phyloP scores from a whole-genome alignment of 2,888 invertebrate genomes.

The Drosophila suboccidentalis region DNA sequence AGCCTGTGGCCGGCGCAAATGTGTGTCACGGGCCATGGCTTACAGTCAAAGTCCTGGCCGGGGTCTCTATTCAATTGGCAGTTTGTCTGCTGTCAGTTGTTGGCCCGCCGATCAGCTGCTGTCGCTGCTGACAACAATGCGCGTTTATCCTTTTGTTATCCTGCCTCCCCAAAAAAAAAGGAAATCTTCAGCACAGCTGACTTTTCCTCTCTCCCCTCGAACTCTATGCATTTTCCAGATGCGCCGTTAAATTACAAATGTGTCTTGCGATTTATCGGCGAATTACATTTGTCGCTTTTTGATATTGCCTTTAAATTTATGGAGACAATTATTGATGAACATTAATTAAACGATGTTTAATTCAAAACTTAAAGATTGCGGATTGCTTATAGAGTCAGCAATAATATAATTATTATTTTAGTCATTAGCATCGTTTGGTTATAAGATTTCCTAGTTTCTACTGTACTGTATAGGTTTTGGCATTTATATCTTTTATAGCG shows the following conservation, averaged over 20 bases:
- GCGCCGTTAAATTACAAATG: conserved; percentile 31
- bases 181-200: conserved; percentile 28
- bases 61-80: conserved; percentile 48
- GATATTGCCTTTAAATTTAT: neutral
- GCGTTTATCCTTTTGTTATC: conserved; percentile 38
- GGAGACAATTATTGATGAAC: neutral
- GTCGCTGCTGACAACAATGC: conserved; percentile 58
- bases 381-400: neutral
- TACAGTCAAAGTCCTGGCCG: neutral
- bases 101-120: conserved; percentile 71
- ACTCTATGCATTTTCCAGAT: conserved; percentile 50
- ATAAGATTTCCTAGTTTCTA: neutral
- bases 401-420: neutral
- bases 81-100: conserved; percentile 30
- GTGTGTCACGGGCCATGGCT: conserved; percentile 74
- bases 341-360: neutral
- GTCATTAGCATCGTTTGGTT: neutral
- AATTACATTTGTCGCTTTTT: conserved; percentile 22
- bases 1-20: conserved; percentile 53
- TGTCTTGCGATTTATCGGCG: conserved; percentile 25
- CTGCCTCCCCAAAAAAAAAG: conserved; percentile 18
- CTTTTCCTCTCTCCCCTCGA: conserved; percentile 32
- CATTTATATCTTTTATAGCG: too few species aligned
- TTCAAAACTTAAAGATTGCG: neutral
- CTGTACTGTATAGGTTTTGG: too few species aligned